phyloP scores from a whole-genome alignment of 2,888 invertebrate species.

The Hipparchia semele region DNA sequence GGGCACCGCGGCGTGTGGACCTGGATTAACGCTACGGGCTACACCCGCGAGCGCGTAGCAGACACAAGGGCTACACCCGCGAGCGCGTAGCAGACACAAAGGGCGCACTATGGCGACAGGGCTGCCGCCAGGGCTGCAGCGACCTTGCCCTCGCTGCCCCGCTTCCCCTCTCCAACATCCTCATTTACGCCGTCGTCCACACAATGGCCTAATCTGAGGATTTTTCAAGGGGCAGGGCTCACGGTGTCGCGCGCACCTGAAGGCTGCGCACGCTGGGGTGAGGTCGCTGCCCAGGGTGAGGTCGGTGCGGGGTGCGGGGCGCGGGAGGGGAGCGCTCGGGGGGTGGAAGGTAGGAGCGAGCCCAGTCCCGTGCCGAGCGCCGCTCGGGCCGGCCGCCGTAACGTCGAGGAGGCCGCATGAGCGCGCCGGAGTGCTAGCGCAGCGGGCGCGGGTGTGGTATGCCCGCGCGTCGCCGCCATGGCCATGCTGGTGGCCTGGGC shows the following conservation, averaged over 20 bases:
- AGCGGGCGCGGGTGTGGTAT: conserved; percentile 81
- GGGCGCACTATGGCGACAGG: conserved; percentile 17
- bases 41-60: background rate
- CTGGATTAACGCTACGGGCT: background rate
- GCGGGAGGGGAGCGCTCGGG: conserved; percentile 45
- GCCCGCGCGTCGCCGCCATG: conserved; percentile 80
- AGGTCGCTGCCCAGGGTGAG: conserved; percentile 45
- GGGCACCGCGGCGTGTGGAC: background rate
- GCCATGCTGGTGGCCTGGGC: conserved; percentile 75
- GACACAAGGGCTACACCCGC: conserved; percentile 1
- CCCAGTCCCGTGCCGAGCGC: conserved; percentile 76
- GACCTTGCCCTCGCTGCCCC: conserved; percentile 66
- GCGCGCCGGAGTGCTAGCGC: conserved; percentile 79
- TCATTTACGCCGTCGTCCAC: conserved; percentile 36
- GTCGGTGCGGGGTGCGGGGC: conserved; percentile 40
- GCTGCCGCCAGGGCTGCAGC: conserved; percentile 57
- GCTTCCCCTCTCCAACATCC: conserved; percentile 48
- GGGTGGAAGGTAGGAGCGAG: conserved; percentile 52
- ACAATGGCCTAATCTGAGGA: conserved; percentile 44
- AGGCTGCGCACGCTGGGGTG: conserved; percentile 52
- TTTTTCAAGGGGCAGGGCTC: conserved; percentile 54
- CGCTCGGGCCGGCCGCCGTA: conserved; percentile 72
- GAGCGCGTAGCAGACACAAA: conserved; percentile 6
- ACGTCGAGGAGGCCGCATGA: conserved; percentile 67
- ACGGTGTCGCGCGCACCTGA: conserved; percentile 57